Evolutionary conservation across 2,797 vertebrate species (phyloP), one percentile per base, ranked within the genome.

Genomic region (Lateolabrax maculatus): DNA sequence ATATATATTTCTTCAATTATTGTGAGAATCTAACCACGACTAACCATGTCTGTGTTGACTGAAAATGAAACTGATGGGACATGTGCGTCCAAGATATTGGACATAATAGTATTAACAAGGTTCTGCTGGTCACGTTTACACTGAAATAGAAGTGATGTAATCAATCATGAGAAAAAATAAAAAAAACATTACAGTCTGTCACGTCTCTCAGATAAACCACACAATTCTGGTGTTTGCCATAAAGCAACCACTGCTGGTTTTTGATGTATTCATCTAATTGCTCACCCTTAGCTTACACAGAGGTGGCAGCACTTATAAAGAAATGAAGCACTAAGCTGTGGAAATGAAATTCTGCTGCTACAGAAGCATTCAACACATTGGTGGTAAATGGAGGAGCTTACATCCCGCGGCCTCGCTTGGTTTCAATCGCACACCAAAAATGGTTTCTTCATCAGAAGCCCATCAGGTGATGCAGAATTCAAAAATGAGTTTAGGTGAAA

Each of bases 391-490:
- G n/a, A n/a, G n/a, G n/a, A n/a, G n/a, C n/a, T n/a, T n/a, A n/a
- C n/a, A n/a, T n/a, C n/a, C n/a, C n/a, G n/a, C n/a, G n/a, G n/a
- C n/a, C n/a, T n/a, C 58, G 12, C 44, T 29, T 21, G 41, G 29
- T n/a, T n/a, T 61, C 25, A 79, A 39, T 51, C 34, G n/a, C 46
- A 23, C 23, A 16, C 18, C 1, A 6, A 44, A 67, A 53, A 70
- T 41, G 1, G 16, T 19, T 61, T 53, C 60, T 63, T 57, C 66
- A 49, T 56, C 64, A 44, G 31, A 70, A 55, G 65, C 62, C 13
- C 62, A 58, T 78, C 49, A 44, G 63, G 51, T 41, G 15, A 53
- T 1, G 8, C n/a, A 3, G 29, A 23, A 1, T 49, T 60, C 15
- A 23, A 44, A 51, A 70, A 43, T 4, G 25, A 36, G 29, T 74